Base-by-base conservation (phyloP, 2,888 invertebrate species). In the Tethea ocularis region DNA sequence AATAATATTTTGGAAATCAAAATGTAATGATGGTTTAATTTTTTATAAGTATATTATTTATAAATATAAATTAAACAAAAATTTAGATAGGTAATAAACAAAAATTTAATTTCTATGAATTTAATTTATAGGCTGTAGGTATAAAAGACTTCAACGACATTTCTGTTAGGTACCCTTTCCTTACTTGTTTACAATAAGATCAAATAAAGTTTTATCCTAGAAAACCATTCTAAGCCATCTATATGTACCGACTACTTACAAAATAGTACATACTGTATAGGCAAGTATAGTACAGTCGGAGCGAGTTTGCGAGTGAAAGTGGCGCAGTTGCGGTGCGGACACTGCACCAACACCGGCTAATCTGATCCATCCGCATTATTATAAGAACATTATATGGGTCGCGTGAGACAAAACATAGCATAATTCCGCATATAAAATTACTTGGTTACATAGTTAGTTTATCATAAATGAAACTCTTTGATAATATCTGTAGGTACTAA, bases 241-340 rank as follows among this genome's bases (percentile, higher is more conserved):
- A 29, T 23, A 53, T 52, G 29, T 63, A 60, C 57, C 60, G 29
- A 36, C 38, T 38, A 54, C 33, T 33, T 60, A 57, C 26, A 56
- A 38, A 0, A 36, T 4, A 36, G 15, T 29, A 58, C 51, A n/a
- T n/a, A n/a, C 53, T 56, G 36, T 52, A 57, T 52, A 36, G 36
- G 2, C 36, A 36, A 1, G 57, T 62, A 60, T 62, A 58, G 57
- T 20, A 46, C 8, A 46, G 46, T 55, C 61, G 56, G 38, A 58
- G 63, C 71, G 46, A 69, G 77, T 77, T 71, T 69, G 62, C 57
- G 57, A 80, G 81, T 79, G 81, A 81, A 81, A 81, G 81, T 81
- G 70, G 77, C 57, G 63, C 61, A 64, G 61, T 53, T 46, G 63
- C 57, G 54, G 56, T 51, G 54, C 59, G 56, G 61, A 57, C 57